Percentiles rank a stretch among this genome's conserved stretches.
Conservation (phyloP, 2,113 vertebrate genomes). For the Noturus placidus region DNA sequence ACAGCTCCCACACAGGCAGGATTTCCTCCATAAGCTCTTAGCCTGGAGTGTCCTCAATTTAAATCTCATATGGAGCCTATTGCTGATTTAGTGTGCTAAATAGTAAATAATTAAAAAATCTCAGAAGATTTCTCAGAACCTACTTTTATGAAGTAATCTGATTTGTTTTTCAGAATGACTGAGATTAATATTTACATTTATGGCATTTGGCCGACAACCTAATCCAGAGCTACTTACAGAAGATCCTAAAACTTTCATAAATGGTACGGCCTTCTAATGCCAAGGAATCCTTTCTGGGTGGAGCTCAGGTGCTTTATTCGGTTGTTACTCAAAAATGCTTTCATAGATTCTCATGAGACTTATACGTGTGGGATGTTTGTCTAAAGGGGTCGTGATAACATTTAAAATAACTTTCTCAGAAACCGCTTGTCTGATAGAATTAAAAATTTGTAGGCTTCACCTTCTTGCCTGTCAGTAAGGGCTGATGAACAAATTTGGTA, state of each 20-base stretch:
- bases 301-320: neutral
- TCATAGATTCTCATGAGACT: neutral
- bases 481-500: neutral
- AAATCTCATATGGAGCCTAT: constrained; percentile 13
- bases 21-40: constrained; percentile 30
- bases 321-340: neutral
- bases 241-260: neutral
- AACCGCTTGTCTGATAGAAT: neutral
- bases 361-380: neutral
- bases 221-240: neutral
- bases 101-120: neutral
- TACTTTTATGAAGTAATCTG: neutral
- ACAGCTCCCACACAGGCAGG: constrained; percentile 39
- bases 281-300: neutral
- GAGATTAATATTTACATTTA: neutral
- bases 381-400: neutral
- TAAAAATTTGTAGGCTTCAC: neutral
- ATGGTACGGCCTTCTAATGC: neutral
- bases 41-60: constrained; percentile 13
- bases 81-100: constrained; percentile 1
- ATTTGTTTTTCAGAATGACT: neutral
- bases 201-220: neutral
- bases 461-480: neutral
- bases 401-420: neutral
- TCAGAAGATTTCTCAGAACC: neutral